Evolutionary conservation across 2,888 invertebrate species (phyloP).

Genomic region (Conus canariensis): DNA sequence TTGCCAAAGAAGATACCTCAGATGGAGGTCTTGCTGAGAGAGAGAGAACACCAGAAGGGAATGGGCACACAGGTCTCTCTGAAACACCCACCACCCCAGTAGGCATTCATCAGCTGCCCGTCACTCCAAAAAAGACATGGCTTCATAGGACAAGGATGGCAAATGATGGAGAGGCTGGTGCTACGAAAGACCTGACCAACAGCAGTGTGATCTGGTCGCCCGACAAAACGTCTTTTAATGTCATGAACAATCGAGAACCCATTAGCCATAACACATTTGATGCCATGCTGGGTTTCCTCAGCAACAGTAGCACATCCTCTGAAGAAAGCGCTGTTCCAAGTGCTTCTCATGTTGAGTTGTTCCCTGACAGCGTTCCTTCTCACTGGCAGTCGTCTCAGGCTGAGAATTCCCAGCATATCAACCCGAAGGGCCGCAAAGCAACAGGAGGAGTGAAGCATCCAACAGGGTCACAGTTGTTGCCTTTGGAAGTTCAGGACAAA

Average conservation of each 20-base stretch:
- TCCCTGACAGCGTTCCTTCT: neutral
- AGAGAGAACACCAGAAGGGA: neutral
- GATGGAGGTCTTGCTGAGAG: neutral
- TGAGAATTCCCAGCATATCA: neutral
- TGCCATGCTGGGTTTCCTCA: neutral
- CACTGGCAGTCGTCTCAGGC: neutral
- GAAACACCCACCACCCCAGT: neutral
- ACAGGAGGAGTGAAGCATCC: neutral
- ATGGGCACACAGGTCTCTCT: neutral
- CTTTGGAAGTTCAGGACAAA: neutral
- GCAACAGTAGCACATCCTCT: neutral
- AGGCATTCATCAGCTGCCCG: neutral
- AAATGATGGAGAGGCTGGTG: neutral
- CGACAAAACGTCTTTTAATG: neutral
- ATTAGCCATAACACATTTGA: neutral
- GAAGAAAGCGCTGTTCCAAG: neutral
- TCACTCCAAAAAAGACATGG: constrained; percentile 10
- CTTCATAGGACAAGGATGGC: neutral
- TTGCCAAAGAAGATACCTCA: neutral
- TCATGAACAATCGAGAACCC: neutral
- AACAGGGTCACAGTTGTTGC: neutral
- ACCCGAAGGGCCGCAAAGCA: neutral
- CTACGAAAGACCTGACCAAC: neutral
- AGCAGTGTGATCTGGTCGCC: constrained; percentile 20
- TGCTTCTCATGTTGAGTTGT: neutral